Evolutionary conservation across 2,113 vertebrate species (phyloP).

Genomic region (Eptatretus burgeri): DNA sequence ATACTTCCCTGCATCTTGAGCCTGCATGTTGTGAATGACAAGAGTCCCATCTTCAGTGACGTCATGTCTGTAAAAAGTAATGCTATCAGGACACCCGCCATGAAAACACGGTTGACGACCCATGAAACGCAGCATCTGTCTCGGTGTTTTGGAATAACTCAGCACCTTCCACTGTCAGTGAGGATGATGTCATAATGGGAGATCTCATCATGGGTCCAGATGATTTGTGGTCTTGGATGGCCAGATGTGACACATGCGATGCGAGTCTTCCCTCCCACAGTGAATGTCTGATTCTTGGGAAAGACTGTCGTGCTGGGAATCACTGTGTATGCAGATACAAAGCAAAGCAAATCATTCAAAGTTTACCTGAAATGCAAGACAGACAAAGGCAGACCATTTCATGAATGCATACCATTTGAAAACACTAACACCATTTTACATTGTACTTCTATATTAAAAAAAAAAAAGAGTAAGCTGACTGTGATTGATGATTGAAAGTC

Average conservation of each 20-base stretch:
- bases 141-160: not conserved
- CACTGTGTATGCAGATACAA: conserved; percentile 21
- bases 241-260: conserved; percentile 46
- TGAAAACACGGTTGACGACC: too few relatives aligned
- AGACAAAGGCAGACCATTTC: not conserved
- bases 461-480: too few relatives aligned
- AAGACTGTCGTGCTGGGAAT: conserved; percentile 34
- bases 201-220: conserved; percentile 60
- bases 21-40: conserved; percentile 29
- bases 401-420: too few relatives aligned
- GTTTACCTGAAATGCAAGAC: conserved; percentile 1
- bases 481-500: too few relatives aligned
- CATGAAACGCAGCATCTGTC: too few relatives aligned
- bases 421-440: too few relatives aligned
- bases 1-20: conserved; percentile 44
- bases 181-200: conserved; percentile 53
- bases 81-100: not conserved
- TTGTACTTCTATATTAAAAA: too few relatives aligned
- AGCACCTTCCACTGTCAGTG: conserved; percentile 38
- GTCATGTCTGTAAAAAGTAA: conserved; percentile 24
- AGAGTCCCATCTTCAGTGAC: conserved; percentile 43
- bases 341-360: not conserved
- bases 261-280: conserved; percentile 34
- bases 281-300: conserved; percentile 51
- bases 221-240: conserved; percentile 36